Percentiles rank a stretch among this genome's conserved stretches.
Conservation (phyloP, 2,113 vertebrate species). For the Lethenteron reissneri region DNA sequence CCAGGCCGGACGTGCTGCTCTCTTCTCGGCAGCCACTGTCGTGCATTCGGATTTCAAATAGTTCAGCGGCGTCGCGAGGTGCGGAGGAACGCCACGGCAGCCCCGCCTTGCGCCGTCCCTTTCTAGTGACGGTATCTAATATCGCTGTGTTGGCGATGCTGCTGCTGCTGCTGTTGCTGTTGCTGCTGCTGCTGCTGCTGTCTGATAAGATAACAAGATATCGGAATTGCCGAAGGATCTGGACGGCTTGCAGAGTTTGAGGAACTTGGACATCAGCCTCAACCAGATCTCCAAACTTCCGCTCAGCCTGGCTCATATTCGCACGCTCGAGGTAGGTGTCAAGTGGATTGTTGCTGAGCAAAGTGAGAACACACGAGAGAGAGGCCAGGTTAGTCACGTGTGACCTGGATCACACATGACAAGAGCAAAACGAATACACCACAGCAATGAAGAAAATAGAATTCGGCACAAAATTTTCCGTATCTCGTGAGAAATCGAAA, state of each 20-base stretch:
- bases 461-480: too few species aligned
- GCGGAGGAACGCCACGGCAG: too few species aligned
- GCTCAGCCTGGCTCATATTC: slow-evolving; percentile 28
- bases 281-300: slow-evolving; percentile 44
- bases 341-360: too few species aligned
- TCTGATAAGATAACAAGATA: slow-evolving; percentile 41
- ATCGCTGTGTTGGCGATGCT: background rate
- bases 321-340: slow-evolving; percentile 40
- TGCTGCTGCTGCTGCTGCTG: background rate
- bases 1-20: too few species aligned
- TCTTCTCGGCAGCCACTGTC: too few species aligned
- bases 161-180: background rate
- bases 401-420: too few species aligned
- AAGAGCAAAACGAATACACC: too few species aligned
- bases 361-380: too few species aligned
- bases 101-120: background rate
- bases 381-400: too few species aligned
- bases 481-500: too few species aligned
- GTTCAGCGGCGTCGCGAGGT: background rate
- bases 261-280: slow-evolving; percentile 44
- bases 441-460: too few species aligned
- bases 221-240: slow-evolving; percentile 30
- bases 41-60: background rate
- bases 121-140: background rate
- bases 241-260: slow-evolving; percentile 37